phyloP scores from a whole-genome alignment of 2,113 vertebrate genomes.

The Oreochromis spilurus region DNA sequence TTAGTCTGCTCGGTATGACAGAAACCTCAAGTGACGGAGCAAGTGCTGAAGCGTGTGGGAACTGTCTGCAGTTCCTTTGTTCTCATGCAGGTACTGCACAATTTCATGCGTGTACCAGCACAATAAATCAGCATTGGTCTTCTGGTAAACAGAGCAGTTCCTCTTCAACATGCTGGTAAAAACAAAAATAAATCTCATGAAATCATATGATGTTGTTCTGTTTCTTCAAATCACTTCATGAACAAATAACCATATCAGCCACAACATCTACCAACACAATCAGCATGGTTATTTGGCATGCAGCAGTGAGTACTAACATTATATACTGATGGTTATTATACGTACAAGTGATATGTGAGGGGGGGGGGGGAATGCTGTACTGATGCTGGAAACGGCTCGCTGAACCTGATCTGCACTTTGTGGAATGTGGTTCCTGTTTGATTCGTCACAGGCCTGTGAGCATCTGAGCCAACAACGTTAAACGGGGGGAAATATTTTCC shows the following conservation, averaged over 20 bases:
- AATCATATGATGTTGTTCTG: background rate
- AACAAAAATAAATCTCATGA: background rate
- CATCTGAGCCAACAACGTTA: background rate
- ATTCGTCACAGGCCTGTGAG: background rate
- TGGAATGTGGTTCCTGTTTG: slow-evolving; percentile 30
- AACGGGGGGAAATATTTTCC: background rate
- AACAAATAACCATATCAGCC: background rate
- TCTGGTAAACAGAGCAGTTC: background rate
- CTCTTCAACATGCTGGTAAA: background rate
- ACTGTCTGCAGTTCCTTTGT: background rate
- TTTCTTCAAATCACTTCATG: background rate
- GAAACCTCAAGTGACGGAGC: background rate
- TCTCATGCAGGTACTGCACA: background rate
- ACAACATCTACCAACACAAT: background rate
- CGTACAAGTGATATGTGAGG: background rate
- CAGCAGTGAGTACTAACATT: fast-evolving
- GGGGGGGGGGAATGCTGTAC: background rate
- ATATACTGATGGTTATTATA: background rate
- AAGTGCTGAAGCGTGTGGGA: background rate
- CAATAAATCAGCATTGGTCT: background rate
- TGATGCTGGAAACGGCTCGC: background rate
- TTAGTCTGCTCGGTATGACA: background rate
- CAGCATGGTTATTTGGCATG: background rate
- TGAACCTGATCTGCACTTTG: slow-evolving; percentile 11
- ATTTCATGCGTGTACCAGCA: background rate